These are phyloP conservation scores for Thrips palmi DNA, from an alignment of 1,140 invertebrate genomes.

Conservation along the genomic window DNA sequence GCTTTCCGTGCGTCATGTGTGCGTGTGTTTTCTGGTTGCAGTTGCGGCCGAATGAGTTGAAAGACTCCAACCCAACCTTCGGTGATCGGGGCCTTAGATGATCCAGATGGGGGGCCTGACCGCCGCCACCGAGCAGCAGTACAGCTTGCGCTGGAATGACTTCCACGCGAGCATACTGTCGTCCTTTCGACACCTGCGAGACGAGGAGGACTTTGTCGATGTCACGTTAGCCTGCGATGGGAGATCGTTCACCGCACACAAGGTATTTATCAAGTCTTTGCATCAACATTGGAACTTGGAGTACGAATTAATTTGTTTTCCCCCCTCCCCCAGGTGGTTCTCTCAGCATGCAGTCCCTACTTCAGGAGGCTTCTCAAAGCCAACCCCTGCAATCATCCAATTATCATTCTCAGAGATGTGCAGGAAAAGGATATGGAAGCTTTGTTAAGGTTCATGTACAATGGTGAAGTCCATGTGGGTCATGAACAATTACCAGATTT, in stretches of 20 bases:
- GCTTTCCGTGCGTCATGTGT: too few species aligned
- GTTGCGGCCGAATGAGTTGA: too few species aligned
- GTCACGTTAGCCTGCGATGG: slow-evolving; percentile 83
- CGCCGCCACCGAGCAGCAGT: slow-evolving; percentile 57
- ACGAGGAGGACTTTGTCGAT: slow-evolving; percentile 77
- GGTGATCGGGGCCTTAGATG: too few species aligned
- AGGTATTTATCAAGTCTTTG: too few species aligned
- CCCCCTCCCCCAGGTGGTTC: too few species aligned
- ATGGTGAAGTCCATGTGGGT: slow-evolving; percentile 81
- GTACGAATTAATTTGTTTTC: slow-evolving; percentile 1
- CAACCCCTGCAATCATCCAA: slow-evolving; percentile 85
- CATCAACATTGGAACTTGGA: not conserved
- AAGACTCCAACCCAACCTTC: too few species aligned
- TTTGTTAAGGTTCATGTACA: slow-evolving; percentile 83
- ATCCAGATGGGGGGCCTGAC: slow-evolving; percentile 31
- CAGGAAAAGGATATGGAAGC: slow-evolving; percentile 77
- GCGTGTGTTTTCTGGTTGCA: too few species aligned
- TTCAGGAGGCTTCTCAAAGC: slow-evolving; percentile 75
- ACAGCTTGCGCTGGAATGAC: slow-evolving; percentile 84
- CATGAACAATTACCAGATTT: slow-evolving; percentile 78
- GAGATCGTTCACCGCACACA: slow-evolving; percentile 73
- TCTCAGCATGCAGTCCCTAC: slow-evolving; percentile 83
- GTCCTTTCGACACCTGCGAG: slow-evolving; percentile 65
- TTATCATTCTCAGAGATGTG: slow-evolving; percentile 79
- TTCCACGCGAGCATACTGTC: slow-evolving; percentile 76